Base-by-base conservation (phyloP, 2,888 invertebrate species). In the Nomada lathburiana region DNA sequence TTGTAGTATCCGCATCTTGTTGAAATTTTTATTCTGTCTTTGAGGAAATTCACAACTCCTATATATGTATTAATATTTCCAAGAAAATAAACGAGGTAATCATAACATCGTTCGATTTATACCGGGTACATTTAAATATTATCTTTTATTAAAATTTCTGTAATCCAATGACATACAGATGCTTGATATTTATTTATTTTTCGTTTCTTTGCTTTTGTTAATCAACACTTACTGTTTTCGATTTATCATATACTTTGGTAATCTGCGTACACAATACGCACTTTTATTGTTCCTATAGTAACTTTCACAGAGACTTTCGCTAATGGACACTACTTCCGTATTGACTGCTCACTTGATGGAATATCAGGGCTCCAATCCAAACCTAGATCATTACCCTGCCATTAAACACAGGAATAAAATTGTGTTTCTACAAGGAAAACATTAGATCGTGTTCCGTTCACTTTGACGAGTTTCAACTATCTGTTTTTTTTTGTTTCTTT, bases 211-310 rank as follows among this genome's bases (percentile, higher is more conserved):
- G 52, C 50, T 62, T 60, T 71, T 62, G 70, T 76, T 83, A 36
- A 89, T 87, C 86, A 72, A 84, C 85, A 86, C 83, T 84, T 86
- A 86, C 75, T 87, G 84, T 83, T 85, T 85, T 84, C 83, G 65
- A 83, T 88, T 86, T 88, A 88, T 87, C 87, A 84, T 88, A 89
- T 89, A 89, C 89, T 89, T 89, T 89, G 89, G 89, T 89, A 88
- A 86, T 82, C 82, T 88, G 89, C 88, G 89, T 89, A 88, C 64
- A 85, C 84, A 75, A 87, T 87, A 89, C 89, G 89, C 89, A 89
- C 78, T 73, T 76, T 57, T 89, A 88, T 87, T 75, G 82, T 89
- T 84, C 87, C 85, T 89, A 88, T 84, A 88, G 82, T 88, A 88
- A 88, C 87, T 88, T 87, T 88, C 88, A 88, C 88, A 86, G 85